phyloP scores from a whole-genome alignment of 2,113 vertebrate species.

The Alces alces region DNA sequence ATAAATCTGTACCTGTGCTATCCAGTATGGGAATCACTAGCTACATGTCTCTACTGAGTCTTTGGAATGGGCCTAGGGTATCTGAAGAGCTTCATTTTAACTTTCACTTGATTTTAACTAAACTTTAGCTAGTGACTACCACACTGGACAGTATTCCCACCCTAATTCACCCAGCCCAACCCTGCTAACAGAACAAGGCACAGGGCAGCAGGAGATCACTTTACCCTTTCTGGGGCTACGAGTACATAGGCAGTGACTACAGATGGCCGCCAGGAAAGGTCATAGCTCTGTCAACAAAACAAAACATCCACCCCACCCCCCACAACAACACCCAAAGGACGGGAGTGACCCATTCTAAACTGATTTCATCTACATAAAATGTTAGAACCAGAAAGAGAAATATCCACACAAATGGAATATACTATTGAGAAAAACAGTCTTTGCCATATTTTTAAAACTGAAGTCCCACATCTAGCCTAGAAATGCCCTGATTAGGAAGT shows the following conservation, averaged over 20 bases:
- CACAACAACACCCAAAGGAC: not conserved
- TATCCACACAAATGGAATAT: not conserved
- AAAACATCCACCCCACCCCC: fast-evolving
- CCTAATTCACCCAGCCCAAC: not conserved
- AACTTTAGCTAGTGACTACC: not conserved
- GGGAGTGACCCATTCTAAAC: not conserved
- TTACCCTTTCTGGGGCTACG: not conserved
- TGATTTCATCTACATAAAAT: not conserved
- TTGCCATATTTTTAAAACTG: not conserved
- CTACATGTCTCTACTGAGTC: not conserved
- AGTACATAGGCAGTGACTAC: not conserved
- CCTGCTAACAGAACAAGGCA: not conserved
- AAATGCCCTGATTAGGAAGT: not conserved
- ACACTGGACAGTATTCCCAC: not conserved
- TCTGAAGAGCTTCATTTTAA: not conserved
- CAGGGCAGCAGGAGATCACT: not conserved
- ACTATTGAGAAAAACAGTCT: not conserved
- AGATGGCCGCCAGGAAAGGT: not conserved
- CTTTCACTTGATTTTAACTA: slow-evolving; percentile 23
- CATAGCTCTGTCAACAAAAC: not conserved
- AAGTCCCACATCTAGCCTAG: not conserved
- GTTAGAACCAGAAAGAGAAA: not conserved
- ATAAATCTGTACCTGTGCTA: not conserved
- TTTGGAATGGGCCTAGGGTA: not conserved
- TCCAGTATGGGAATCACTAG: not conserved